Conservation (phyloP, 2,888 invertebrate species). For the Macropis europaea region DNA sequence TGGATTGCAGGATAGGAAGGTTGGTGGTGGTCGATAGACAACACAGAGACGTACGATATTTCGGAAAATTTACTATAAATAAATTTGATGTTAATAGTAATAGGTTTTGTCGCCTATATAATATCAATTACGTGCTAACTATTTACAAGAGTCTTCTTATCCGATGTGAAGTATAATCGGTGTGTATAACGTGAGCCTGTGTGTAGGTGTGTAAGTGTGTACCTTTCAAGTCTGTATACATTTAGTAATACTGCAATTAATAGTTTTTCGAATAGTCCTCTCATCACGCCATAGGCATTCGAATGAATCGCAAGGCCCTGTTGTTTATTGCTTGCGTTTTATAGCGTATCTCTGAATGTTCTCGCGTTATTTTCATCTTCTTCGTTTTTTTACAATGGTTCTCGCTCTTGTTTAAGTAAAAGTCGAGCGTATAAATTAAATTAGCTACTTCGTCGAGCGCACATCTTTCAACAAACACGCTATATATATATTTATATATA, state of each 20-base stretch:
- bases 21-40: constrained; percentile 16
- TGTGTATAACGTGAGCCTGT: constrained; percentile 52
- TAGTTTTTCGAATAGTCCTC: constrained; percentile 73
- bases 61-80: constrained; percentile 78
- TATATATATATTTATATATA: constrained; percentile 33
- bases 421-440: constrained; percentile 50
- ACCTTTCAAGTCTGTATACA: constrained; percentile 74
- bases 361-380: neutral
- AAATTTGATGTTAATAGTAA: constrained; percentile 75
- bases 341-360: constrained; percentile 17
- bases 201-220: constrained; percentile 49
- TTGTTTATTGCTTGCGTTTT: constrained; percentile 67
- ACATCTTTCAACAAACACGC: constrained; percentile 30
- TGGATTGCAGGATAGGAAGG: constrained; percentile 9
- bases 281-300: constrained; percentile 61
- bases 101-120: constrained; percentile 70
- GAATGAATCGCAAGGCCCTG: constrained; percentile 59
- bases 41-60: constrained; percentile 56
- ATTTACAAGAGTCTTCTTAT: constrained; percentile 77
- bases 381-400: constrained; percentile 31
- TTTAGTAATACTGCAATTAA: constrained; percentile 79
- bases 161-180: constrained; percentile 50
- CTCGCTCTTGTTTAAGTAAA: constrained; percentile 17
- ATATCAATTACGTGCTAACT: constrained; percentile 72
- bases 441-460: constrained; percentile 32